phyloP scores from a whole-genome alignment of 2,888 invertebrate species.

The Endotricha flammealis region DNA sequence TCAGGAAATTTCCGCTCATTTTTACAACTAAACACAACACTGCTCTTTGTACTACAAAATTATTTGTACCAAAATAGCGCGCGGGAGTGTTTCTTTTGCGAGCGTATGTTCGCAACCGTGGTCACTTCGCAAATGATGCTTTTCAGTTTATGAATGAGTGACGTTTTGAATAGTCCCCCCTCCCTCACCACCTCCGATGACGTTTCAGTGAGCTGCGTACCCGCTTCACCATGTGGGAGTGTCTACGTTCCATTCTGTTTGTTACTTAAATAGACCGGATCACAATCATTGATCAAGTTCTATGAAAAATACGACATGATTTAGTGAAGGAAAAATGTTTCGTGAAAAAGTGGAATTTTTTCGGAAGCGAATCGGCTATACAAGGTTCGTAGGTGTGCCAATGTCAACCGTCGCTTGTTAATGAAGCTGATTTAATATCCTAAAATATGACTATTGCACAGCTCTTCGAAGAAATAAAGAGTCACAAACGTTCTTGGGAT shows the following conservation, averaged over 20 bases:
- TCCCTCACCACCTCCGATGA: slow-evolving; percentile 30
- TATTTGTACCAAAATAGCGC: slow-evolving; percentile 34
- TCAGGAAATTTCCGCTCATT: slow-evolving; percentile 73
- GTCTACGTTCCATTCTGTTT: slow-evolving; percentile 55
- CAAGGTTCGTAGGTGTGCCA: too few species aligned
- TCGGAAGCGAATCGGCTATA: background rate
- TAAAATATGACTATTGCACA: background rate
- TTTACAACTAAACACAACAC: slow-evolving; percentile 42
- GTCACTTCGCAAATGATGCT: slow-evolving; percentile 49
- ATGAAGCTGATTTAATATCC: background rate
- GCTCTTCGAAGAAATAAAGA: background rate
- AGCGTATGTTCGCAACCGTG: slow-evolving; percentile 60
- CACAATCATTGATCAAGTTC: slow-evolving; percentile 34
- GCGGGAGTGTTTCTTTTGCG: slow-evolving; percentile 19
- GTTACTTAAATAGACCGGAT: slow-evolving; percentile 47
- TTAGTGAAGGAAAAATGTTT: slow-evolving; percentile 2
- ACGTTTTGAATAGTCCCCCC: slow-evolving; percentile 63
- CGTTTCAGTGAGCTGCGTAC: slow-evolving; percentile 36
- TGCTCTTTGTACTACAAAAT: slow-evolving; percentile 32
- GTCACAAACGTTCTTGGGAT: background rate
- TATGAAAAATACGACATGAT: slow-evolving; percentile 19
- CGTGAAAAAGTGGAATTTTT: background rate
- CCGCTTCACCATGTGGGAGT: slow-evolving; percentile 34
- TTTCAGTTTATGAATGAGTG: slow-evolving; percentile 69
- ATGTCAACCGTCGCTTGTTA: background rate